Evolutionary conservation across 1,140 invertebrate genomes (phyloP), one percentile per base, ranked within the genome.

Genomic region (Himalopsyche phryganea): DNA sequence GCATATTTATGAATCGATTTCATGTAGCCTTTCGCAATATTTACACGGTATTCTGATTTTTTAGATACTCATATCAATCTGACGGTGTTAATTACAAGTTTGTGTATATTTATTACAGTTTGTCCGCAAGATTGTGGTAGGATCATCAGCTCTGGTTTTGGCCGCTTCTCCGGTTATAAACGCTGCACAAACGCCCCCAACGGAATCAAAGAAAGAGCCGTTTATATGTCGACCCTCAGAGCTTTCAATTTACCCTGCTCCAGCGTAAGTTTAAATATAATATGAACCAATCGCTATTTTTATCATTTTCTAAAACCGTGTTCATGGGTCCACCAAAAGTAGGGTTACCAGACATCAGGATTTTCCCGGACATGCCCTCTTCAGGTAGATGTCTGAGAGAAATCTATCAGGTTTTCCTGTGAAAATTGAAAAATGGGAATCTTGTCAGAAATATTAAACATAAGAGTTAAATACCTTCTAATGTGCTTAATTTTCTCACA

Each of bases 181-280:
- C 6, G 49, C 73, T 38, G 70, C 71, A 32, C 70, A 28, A 28
- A 71, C 6, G 5, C 52, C 75, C 33, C 70, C 72, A 19, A 71
- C 75, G 6, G 66, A 66, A 32, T 70, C 71, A 17, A 53, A 33
- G 67, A 10, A 44, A n/a, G 68, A 66, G 20, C 71, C 70, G 10
- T 67, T 69, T 2, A 70, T 70, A 4, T 81, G 78, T 67, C 75
- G 71, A 62, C 73, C 73, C 0, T 79, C 79, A 6, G 81, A 83
- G 18, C 68, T 83, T 19, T 80, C 81, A 10, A 73, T 82, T 56
- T 82, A 82, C 55, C 78, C 76, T 23, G 66, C 74, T 1, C 74
- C 71, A 13, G 32, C 15, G 57, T 66, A 58, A 45, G 9, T 13
- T 40, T 4, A 13, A 5, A 28, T 11, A 40, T 7, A 35, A 35